These are phyloP conservation scores for Apostichopus leukothele DNA, from an alignment of 53 echinoderm and acorn worm genomes.

Conservation along the genomic window DNA sequence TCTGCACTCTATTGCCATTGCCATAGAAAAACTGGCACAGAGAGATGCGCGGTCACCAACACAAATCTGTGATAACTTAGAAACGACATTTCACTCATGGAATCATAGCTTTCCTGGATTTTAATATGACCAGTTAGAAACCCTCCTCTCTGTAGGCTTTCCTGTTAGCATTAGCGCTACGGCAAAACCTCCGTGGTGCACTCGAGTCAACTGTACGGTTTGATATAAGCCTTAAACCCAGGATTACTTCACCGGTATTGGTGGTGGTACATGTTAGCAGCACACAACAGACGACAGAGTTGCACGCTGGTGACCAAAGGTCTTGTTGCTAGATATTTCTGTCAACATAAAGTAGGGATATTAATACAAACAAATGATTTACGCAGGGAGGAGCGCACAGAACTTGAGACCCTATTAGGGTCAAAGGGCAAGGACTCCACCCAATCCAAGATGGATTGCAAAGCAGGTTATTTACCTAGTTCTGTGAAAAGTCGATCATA, in stretches of 20 bases:
- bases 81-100: not conserved
- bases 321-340: conserved; percentile 18
- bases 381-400: not conserved
- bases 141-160: not conserved
- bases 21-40: not conserved
- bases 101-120: not conserved
- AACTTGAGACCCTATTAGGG: conserved; percentile 4
- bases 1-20: not conserved
- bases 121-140: not conserved
- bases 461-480: too few species aligned
- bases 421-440: conserved; percentile 33
- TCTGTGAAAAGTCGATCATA: too few species aligned
- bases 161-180: too few species aligned
- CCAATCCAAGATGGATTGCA: not conserved
- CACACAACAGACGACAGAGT: too few species aligned
- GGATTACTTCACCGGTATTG: too few species aligned
- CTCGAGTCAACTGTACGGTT: too few species aligned
- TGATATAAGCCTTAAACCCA: too few species aligned
- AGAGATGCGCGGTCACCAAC: not conserved
- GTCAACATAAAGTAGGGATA: conserved; percentile 27
- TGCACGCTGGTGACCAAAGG: conserved; percentile 15
- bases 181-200: too few species aligned
- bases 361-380: conserved; percentile 29
- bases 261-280: too few species aligned
- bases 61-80: not conserved